Conservation (phyloP, 2,888 invertebrate genomes). For the Lampropteryx suffumata region DNA sequence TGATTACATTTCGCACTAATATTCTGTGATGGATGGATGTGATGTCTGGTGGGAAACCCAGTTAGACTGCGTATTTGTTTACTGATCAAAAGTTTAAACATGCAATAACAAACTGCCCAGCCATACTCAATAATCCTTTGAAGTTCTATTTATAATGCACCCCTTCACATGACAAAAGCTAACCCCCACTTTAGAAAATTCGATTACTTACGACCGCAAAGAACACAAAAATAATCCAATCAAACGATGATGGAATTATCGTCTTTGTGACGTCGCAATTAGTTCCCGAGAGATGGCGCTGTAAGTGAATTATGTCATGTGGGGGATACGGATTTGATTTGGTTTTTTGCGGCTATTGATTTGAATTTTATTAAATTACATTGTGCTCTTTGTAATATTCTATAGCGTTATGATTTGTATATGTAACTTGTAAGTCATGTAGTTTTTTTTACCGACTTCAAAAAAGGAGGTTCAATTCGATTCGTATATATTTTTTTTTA, state of each 20-base stretch:
- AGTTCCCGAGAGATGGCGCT: constrained; percentile 46
- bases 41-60: too few relatives aligned
- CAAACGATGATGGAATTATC: constrained; percentile 63
- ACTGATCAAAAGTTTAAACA: too few relatives aligned
- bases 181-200: constrained; percentile 22
- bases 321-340: constrained; percentile 23
- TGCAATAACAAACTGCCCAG: constrained; percentile 18
- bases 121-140: constrained; percentile 16
- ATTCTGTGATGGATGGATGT: too few relatives aligned
- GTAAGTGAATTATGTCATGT: constrained; percentile 44
- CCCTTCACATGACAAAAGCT: constrained; percentile 19
- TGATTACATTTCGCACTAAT: too few relatives aligned
- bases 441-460: too few relatives aligned
- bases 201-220: constrained; percentile 48
- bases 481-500: too few relatives aligned
- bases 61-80: too few relatives aligned
- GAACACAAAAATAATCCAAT: constrained; percentile 67
- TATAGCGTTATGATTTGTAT: too few relatives aligned
- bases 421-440: too few relatives aligned
- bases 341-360: constrained; percentile 26
- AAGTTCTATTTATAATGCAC: constrained; percentile 18
- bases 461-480: too few relatives aligned
- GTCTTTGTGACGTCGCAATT: constrained; percentile 66
- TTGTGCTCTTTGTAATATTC: too few relatives aligned
- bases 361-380: constrained; percentile 13